Base-by-base conservation (phyloP, 2,113 vertebrate species). In the human region DNA sequence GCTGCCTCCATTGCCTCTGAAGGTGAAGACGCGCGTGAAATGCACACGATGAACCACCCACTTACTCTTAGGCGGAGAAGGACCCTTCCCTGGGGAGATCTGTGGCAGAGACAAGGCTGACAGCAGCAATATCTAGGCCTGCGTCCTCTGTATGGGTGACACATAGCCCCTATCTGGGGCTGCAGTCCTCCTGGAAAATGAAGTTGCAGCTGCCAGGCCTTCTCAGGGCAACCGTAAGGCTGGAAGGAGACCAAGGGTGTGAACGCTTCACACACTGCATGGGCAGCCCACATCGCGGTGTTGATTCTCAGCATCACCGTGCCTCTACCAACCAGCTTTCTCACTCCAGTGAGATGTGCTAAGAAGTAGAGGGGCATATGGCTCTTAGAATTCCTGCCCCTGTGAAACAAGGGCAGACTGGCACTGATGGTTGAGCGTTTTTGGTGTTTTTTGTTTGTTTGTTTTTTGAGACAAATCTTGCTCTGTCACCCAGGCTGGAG, bases 231-330 rank as follows among this genome's bases (percentile, higher is more conserved):
- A 32, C 64, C 10, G 0, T 10, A 70, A 82, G 45, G 40, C 25
- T 23, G 27, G 18, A 30, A n/a, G 30, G 59, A 72, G 22, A 38
- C 43, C 50, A 4, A 30, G n/a, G 8, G 13, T n/a, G 48, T 32
- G 73, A 1, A 48, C 2, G 5, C 20, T 35, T 38, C 40, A 22
- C 27, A 11, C 6, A 23, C 17, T 16, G 3, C 52, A 66, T 1
- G 4, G 45, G 38, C 0, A 0, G 32, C 40, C 75, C 25, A 0
- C 1, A 0, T 45, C 45, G 10, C 6, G 8, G 45, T 45, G 45
- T 45, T 45, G 45, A 45, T 45, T 59, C 79, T 61, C 48, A 40
- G 85, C 85, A 9, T 30, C 70, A 2, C 0, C 16, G 40, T 0
- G 0, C 40, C 50, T 38, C 27, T 9, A 32, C 27, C 9, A 50